Base-by-base conservation (phyloP, 2,888 invertebrate genomes). In the Drosophila imparisetae region DNA sequence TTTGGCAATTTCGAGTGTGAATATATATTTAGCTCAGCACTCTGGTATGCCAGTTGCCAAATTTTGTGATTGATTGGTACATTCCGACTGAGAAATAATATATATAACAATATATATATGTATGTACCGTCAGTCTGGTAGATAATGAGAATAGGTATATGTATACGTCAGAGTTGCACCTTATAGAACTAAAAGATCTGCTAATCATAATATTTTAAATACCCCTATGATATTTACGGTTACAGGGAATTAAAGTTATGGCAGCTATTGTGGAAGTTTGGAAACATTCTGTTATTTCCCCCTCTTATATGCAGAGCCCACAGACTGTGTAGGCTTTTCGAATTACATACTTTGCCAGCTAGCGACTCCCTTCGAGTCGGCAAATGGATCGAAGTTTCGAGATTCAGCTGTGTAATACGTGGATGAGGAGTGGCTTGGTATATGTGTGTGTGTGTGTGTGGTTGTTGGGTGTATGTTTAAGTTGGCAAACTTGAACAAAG, bases 401-500 rank as follows among this genome's bases (percentile, higher is more conserved):
- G 62, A 65, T 65, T 38, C 59, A 54, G 63, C 63, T 67, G 54
- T 50, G 45, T 60, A 55, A 60, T 52, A 45, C 62, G 40, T 58
- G 21, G 7, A 2, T 8, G 45, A 1, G 45, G 7, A 15, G 45
- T 45, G 45, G 15, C 45, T 1, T 45, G 8, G 24, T 8, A 15
- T 15, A 15, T 15, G 8, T 45, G 15, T 21, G 21, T 57, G n/a
- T 38, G 15, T 54, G 11, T 62, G 7, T 36, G 52, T 64, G 34
- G 63, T 34, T 66, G 62, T 53, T 49, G 10, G 40, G 42, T 45
- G 50, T 45, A 40, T 64, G 52, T 73, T 73, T 78, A 60, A 78
- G 78, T 70, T 69, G 54, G 80, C 45, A 70, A 84, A 84, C 72
- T 80, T 81, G 73, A 81, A 63, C 78, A 74, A 74, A 74, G 72